Base-by-base conservation (phyloP, 2,888 invertebrate genomes). In the Aspidapion aeneum region DNA sequence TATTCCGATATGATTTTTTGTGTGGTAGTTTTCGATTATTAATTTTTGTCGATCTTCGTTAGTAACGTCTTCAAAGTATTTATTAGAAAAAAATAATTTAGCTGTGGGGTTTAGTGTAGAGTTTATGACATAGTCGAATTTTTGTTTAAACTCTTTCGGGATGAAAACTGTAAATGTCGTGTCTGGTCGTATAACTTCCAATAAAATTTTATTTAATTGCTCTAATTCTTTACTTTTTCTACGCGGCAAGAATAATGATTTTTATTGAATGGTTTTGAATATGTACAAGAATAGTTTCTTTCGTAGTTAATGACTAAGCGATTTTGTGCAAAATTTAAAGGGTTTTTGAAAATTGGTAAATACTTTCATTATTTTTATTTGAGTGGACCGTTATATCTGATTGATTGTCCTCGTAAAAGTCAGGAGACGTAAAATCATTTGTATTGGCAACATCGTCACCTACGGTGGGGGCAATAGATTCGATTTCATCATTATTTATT, bases 1-100 rank as follows among this genome's bases (percentile, higher is more conserved):
- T 58, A 61, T 61, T 7, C 61, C 61, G n/a, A 18, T 60, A 93
- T 0, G 90, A 88, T 79, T 52, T 17, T 52, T 52, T 5, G 17
- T 5, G 52, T 52, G 52, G n/a, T 52, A 52, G 17, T n/a, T 52
- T 18, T 17, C 17, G 19, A 52, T 52, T 18, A 52, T 52, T 18
- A 9, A n/a, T 52, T 52, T 52, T 52, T 52, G 52, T 52, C n/a
- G 52, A 5, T 52, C 52, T 7, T 5, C 7, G 52, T 52, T 52
- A n/a, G 17, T 52, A 18, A 52, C 17, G 5, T 52, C 52, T 52
- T 5, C 19, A 5, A n/a, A 5, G 17, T 52, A 52, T 18, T 17
- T 18, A 19, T 5, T 52, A 7, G 52, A 52, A 18, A 52, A 18
- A n/a, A 52, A 3, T 18, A 52, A 19, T 52, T 52, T 52, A 7